Base-by-base conservation (phyloP, 2,113 vertebrate genomes). In the Ramphastos sulfuratus region DNA sequence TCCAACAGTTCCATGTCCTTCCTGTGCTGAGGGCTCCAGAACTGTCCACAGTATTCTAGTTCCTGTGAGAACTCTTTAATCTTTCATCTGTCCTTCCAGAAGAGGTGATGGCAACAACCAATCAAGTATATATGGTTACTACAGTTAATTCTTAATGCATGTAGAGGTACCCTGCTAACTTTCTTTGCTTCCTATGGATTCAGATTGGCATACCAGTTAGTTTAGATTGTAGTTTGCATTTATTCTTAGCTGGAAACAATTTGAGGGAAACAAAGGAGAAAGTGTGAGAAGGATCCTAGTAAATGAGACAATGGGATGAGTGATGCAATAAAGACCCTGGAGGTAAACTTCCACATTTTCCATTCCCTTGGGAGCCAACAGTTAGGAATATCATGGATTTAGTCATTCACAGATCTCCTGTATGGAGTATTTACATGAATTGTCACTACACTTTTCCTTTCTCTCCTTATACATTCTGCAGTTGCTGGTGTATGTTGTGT, bases 171-270 rank as follows among this genome's bases (percentile, higher is more conserved):
- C 79, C 28, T 1, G 2, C 50, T 48, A 56, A 5, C 55, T 79
- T 83, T 67, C 56, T 73, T 55, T 15, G 8, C 3, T 89, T 55
- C 60, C n/a, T 33, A 4, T 55, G 13, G 71, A 56, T 56, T 63
- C 67, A 46, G 84, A 73, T 5, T 3, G 15, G 19, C 52, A 52
- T 30, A 16, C 7, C 30, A 10, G 85, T 89, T 66, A 69, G 64
- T 74, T 76, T 7, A 60, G n/a, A 10, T 27, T 10, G 23, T 27
- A 60, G 17, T 60, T 89, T 85, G 66, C 37, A 44, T 85, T 85
- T 89, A 28, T 77, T 64, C 72, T 74, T 76, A 77, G 71, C 65
- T 93, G 85, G 71, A 77, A 89, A 82, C 21, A 87, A 35, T 94
- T 77, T 87, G 60, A 82, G 70, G 52, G 37, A 77, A 91, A 67